phyloP scores from a whole-genome alignment of 1,140 invertebrate genomes.

The Triops longicaudatus region DNA sequence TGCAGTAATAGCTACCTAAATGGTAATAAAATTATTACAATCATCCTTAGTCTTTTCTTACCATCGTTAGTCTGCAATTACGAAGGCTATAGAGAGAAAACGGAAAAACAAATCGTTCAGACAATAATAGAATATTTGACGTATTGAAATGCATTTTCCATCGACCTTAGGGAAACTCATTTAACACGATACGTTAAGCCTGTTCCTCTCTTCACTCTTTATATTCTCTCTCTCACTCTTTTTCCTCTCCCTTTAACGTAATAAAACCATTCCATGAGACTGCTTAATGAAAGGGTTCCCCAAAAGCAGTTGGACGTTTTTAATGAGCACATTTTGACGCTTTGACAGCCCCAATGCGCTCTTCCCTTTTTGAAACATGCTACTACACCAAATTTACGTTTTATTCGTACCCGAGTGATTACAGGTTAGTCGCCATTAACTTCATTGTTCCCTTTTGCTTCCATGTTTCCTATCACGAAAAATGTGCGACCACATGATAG shows the following conservation, averaged over 20 bases:
- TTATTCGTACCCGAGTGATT: not conserved
- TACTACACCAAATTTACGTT: not conserved
- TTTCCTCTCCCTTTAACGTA: not conserved
- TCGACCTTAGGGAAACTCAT: no score
- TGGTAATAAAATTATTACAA: not conserved
- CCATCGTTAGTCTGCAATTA: not conserved
- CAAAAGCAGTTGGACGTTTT: not conserved
- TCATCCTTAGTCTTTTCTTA: not conserved
- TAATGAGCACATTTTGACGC: constrained; percentile 4
- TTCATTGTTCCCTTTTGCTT: no score
- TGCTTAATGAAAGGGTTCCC: constrained; percentile 2
- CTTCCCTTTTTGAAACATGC: not conserved
- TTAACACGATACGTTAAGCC: no score
- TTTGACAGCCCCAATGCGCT: not conserved
- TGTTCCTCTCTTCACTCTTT: no score
- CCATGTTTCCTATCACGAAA: no score
- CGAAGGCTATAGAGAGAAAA: no score
- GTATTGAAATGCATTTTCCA: no score
- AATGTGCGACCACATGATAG: no score
- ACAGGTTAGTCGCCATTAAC: not conserved
- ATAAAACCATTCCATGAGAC: not conserved
- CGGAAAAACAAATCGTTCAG: no score
- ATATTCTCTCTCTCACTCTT: not conserved
- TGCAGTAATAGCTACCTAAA: not conserved
- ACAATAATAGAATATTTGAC: no score